phyloP scores from a whole-genome alignment of 2,113 vertebrate genomes.

The Mungos mungo region DNA sequence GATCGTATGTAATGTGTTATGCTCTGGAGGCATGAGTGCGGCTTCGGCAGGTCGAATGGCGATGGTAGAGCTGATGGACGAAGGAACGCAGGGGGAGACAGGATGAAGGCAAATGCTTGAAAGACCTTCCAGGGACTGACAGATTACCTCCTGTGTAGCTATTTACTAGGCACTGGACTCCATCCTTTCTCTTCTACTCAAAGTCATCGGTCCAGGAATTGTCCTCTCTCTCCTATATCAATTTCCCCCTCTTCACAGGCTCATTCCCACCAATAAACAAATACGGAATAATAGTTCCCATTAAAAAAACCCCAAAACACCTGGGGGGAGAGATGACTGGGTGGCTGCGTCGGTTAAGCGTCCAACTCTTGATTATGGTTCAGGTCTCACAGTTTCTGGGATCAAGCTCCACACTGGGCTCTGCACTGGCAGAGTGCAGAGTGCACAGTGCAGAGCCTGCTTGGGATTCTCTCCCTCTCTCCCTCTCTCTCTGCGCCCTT shows the following conservation, averaged over 20 bases:
- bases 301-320: too few relatives aligned
- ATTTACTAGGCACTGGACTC: background rate
- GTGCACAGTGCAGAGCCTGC: too few relatives aligned
- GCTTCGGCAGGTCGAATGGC: background rate
- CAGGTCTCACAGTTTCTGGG: too few relatives aligned
- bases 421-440: too few relatives aligned
- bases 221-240: background rate
- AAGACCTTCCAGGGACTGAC: background rate
- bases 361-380: too few relatives aligned
- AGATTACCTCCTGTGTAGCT: background rate
- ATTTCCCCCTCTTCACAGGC: background rate
- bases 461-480: too few relatives aligned
- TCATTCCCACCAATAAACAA: background rate
- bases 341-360: too few relatives aligned
- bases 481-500: too few relatives aligned
- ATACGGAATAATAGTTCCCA: background rate
- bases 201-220: background rate
- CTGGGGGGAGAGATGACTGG: too few relatives aligned
- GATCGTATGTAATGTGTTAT: background rate
- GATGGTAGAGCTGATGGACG: background rate
- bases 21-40: background rate
- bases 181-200: background rate
- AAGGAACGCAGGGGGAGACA: background rate
- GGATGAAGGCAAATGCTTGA: background rate
- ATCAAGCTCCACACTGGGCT: too few relatives aligned